A percentile compares a stretch with the other conserved stretches of the same genome.
phyloP scores from a whole-genome alignment of 1,140 invertebrate genomes.

The Drosophila mojavensis region DNA sequence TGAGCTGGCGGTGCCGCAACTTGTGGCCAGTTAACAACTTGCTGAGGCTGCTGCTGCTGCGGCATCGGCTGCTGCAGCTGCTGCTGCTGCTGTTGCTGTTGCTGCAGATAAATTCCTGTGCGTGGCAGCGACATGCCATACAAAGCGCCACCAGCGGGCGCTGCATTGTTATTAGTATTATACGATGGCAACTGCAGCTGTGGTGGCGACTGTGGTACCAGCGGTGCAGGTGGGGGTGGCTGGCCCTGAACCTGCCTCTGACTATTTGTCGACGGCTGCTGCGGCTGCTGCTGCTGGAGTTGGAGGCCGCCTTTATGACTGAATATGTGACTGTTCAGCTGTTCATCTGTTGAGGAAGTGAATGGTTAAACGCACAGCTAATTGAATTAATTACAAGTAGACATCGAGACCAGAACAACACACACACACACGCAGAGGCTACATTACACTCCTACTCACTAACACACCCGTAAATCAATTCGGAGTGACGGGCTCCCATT shows the following conservation, averaged over 20 bases:
- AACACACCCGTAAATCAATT: conserved; percentile 79
- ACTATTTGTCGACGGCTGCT: conserved; percentile 7
- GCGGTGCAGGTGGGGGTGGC: neutral
- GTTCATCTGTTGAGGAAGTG: conserved; percentile 72
- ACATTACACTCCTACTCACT: conserved; percentile 20
- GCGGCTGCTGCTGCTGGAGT: conserved; percentile 76
- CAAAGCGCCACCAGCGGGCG: conserved; percentile 33
- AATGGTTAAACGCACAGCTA: conserved; percentile 71
- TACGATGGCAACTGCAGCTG: conserved; percentile 50
- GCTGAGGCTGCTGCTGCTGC: conserved; percentile 24
- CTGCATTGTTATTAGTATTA: conserved; percentile 46
- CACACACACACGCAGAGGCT: conserved; percentile 11
- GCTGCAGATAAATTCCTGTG: conserved; percentile 66
- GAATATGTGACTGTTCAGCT: conserved; percentile 86
- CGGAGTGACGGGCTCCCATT: conserved; percentile 57
- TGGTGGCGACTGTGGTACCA: neutral
- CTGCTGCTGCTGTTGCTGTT: conserved; percentile 51
- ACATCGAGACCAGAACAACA: conserved; percentile 43
- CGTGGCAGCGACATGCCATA: conserved; percentile 71
- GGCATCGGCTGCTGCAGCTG: conserved; percentile 41
- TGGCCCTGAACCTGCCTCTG: conserved; percentile 67
- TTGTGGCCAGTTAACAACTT: conserved; percentile 49
- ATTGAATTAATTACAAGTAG: conserved; percentile 78
- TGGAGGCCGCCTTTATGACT: conserved; percentile 88
- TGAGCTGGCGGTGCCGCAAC: conserved; percentile 41